Base-by-base conservation (phyloP, 2,888 invertebrate species). In the Platycheirus albimanus region DNA sequence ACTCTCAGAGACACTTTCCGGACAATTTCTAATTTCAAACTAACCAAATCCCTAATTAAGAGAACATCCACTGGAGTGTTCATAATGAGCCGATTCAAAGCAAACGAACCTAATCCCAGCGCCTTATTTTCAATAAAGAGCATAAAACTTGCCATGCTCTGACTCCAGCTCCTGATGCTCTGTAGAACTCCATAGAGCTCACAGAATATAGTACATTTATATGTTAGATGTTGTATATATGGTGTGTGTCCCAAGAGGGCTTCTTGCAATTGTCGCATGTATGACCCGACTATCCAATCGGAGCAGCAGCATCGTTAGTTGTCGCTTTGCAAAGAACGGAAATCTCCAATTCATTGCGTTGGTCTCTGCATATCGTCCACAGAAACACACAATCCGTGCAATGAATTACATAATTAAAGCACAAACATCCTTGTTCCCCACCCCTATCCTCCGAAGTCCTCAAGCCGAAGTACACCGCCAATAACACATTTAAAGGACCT, bases 361-460 rank as follows among this genome's bases (percentile, higher is more conserved):
- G 72, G 81, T 79, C 67, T 61, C 2, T 43, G 67, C 77, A 83
- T 77, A 83, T 77, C 83, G 77, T 77, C 72, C 77, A 77, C 72
- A 83, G 78, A 58, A 69, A 83, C 69, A 83, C 69, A 83, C 83
- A 83, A 83, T 83, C 83, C 77, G 72, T 83, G 83, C 83, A 43
- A 74, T 83, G 83, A 83, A 83, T 83, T 83, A 78, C 83, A 78
- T 83, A 83, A 83, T 83, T 83, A 83, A 83, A 83, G 72, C 52
- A 61, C 30, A 51, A 24, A 7, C 30, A 49, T 43, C 51, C 67
- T 7, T 47, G 17, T 19, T 15, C n/a, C 28, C 33, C 19, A 15
- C 20, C 8, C 6, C 33, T 45, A 41, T 15, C 45, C n/a, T n/a
- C 30, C 19, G n/a, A 56, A 45, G 51, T 61, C 61, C 51, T 61